Percentiles rank a stretch among this genome's conserved stretches.
Evolutionary conservation across 2,888 invertebrate species (phyloP).

Genomic region (Hyalella azteca): DNA sequence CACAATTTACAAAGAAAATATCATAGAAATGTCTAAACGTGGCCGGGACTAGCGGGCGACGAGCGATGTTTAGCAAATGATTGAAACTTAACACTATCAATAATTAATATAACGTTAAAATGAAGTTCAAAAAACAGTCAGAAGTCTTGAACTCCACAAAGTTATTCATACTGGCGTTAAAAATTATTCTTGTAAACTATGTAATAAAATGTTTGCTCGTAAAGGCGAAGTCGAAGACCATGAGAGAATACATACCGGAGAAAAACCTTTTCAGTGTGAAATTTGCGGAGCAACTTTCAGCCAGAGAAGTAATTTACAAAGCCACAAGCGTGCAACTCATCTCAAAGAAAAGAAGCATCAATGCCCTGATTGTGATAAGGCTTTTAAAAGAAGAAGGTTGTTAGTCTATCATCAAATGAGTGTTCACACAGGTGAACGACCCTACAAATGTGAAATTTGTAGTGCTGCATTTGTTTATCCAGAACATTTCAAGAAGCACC

Average conservation of each 20-base stretch:
- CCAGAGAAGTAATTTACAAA: conserved; percentile 81
- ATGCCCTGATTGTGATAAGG: conserved; percentile 56
- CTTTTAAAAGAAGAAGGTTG: conserved; percentile 58
- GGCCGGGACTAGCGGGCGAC: too few relatives aligned
- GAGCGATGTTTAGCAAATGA: too few relatives aligned
- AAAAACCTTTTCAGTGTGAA: conserved; percentile 70
- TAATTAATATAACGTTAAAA: too few relatives aligned
- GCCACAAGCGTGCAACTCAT: conserved; percentile 80
- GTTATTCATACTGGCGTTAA: conserved; percentile 56
- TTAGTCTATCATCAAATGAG: conserved; percentile 63
- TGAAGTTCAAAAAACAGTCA: too few relatives aligned
- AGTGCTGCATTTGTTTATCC: conserved; percentile 58
- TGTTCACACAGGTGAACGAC: conserved; percentile 58
- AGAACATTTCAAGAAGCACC: conserved; percentile 58
- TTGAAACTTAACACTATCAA: too few relatives aligned
- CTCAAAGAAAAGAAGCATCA: conserved; percentile 69
- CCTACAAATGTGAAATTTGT: conserved; percentile 55
- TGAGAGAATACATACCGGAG: conserved; percentile 76
- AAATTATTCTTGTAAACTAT: conserved; percentile 56
- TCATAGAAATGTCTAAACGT: too few relatives aligned
- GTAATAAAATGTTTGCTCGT: conserved; percentile 62
- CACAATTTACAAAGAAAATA: too few relatives aligned
- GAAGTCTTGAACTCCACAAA: conserved; percentile 55
- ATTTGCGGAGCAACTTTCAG: conserved; percentile 79
- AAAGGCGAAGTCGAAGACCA: conserved; percentile 82